These are phyloP conservation scores for Mico argentatus DNA, from an alignment of 2,797 vertebrate species.

Conservation along the genomic window DNA sequence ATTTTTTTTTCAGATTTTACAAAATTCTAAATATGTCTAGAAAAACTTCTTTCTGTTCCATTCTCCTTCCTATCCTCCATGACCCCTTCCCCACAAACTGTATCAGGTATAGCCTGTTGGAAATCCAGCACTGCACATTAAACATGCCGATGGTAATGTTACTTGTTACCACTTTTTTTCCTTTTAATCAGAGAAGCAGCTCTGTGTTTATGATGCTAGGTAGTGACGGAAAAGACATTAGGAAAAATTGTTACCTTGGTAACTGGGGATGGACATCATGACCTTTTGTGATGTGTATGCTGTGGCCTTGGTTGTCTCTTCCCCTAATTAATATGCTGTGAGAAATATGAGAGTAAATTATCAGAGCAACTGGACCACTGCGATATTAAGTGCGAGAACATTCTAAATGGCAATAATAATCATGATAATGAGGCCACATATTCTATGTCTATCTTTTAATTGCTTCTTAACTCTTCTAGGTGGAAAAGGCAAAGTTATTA, in stretches of 20 bases:
- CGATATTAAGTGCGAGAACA: constrained; percentile 41
- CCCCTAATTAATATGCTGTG: constrained; percentile 61
- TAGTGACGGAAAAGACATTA: background rate
- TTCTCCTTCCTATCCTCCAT: background rate
- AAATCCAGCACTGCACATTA: background rate
- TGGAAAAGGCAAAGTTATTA: constrained; percentile 36
- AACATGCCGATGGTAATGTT: background rate
- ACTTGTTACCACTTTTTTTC: background rate
- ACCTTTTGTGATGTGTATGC: background rate
- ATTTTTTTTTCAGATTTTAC: background rate
- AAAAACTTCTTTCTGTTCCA: background rate
- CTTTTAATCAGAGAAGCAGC: background rate
- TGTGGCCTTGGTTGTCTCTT: constrained; percentile 22
- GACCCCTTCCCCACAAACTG: no score
- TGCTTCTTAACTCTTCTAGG: constrained; percentile 61
- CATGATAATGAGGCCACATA: constrained; percentile 58
- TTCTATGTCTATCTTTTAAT: constrained; percentile 65
- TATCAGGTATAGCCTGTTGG: background rate
- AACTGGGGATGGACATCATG: background rate
- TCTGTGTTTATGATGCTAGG: constrained; percentile 8
- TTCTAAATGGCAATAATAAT: constrained; percentile 66
- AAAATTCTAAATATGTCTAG: background rate
- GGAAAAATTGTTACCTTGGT: constrained; percentile 42
- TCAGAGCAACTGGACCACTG: constrained; percentile 37
- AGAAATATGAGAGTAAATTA: constrained; percentile 53